Evolutionary conservation across 1,140 invertebrate genomes (phyloP).

Genomic region (Portunus trituberculatus): DNA sequence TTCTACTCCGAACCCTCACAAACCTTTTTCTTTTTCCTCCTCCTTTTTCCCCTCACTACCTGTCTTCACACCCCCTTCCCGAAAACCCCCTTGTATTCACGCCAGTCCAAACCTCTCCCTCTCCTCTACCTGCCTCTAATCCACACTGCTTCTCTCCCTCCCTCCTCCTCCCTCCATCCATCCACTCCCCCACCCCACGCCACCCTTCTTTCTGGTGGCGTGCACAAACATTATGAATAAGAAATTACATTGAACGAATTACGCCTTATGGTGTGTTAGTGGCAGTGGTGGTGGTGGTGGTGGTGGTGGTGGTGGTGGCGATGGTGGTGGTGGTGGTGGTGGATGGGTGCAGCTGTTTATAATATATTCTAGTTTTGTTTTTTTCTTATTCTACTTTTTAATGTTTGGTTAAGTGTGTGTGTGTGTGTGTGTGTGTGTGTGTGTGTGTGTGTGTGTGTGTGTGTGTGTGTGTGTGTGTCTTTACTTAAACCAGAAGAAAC

Average conservation of each 20-base stretch:
- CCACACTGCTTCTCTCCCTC: not conserved
- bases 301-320: not conserved
- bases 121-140: too few relatives aligned
- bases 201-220: not conserved
- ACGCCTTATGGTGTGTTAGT: not conserved
- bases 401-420: not conserved
- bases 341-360: not conserved
- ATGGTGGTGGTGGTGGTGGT: not conserved
- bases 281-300: not conserved
- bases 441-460: too few relatives aligned
- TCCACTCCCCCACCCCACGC: not conserved
- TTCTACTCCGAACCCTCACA: not conserved
- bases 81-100: too few relatives aligned
- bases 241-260: constrained; percentile 14
- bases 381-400: too few relatives aligned
- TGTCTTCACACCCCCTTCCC: too few relatives aligned
- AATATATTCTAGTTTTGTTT: too few relatives aligned
- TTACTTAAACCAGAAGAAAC: too few relatives aligned
- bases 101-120: too few relatives aligned
- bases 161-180: too few relatives aligned
- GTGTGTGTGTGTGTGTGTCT: too few relatives aligned
- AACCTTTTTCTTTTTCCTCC: not conserved
- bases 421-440: too few relatives aligned
- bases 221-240: constrained; percentile 15
- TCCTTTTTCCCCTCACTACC: too few relatives aligned